Conservation (phyloP, 1,140 invertebrate genomes). For the Telenomus remus region DNA sequence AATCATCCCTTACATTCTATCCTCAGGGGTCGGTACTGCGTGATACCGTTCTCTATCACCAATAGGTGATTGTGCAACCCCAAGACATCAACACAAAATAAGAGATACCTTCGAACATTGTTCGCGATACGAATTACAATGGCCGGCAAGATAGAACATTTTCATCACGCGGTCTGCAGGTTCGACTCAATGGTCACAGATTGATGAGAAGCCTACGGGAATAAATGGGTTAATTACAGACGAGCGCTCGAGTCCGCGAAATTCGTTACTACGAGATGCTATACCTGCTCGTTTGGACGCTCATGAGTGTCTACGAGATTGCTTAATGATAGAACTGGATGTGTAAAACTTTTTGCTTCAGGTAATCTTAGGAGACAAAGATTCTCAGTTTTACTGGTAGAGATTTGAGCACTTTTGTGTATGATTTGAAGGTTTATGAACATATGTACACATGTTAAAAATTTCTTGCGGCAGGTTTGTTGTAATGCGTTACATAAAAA, state of each 20-base stretch:
- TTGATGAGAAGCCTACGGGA: constrained; percentile 35
- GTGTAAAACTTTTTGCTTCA: background rate
- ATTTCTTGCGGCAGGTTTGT: too few relatives aligned
- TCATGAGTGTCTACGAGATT: constrained; percentile 4
- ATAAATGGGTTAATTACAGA: constrained; percentile 48
- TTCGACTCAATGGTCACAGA: constrained; percentile 17
- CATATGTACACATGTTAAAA: too few relatives aligned
- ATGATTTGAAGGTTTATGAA: too few relatives aligned
- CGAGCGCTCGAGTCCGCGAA: constrained; percentile 3
- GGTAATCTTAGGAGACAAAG: background rate
- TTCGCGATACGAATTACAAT: constrained; percentile 65
- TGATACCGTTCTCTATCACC: constrained; percentile 41
- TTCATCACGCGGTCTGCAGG: constrained; percentile 5
- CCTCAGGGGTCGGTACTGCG: constrained; percentile 67
- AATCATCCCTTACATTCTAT: constrained; percentile 75
- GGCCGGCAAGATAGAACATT: constrained; percentile 23
- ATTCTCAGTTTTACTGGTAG: background rate
- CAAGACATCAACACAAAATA: constrained; percentile 68
- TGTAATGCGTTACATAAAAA: background rate
- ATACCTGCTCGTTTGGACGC: constrained; percentile 8
- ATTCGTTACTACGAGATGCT: constrained; percentile 12
- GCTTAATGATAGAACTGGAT: background rate
- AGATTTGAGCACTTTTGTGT: too few relatives aligned
- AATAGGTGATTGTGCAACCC: constrained; percentile 54
- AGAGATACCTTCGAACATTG: constrained; percentile 63